These are phyloP conservation scores for Patella pellucida DNA, from an alignment of 2,888 invertebrate genomes.

Conservation along the genomic window DNA sequence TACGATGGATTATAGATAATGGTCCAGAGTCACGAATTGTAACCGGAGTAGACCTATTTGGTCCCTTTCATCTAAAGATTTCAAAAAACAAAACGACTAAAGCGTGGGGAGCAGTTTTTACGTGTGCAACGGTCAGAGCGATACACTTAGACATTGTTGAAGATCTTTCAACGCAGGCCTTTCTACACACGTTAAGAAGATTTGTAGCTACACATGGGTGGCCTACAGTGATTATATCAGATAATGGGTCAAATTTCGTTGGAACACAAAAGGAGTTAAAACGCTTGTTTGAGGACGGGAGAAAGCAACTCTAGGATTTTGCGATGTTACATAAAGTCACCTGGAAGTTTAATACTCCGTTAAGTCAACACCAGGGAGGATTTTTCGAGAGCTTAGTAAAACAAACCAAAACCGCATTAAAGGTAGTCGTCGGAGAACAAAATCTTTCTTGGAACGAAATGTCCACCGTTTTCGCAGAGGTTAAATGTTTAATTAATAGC, in stretches of 20 bases:
- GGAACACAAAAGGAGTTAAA: constrained; percentile 14
- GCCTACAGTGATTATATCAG: constrained; percentile 22
- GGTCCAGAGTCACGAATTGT: neutral
- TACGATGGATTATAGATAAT: neutral
- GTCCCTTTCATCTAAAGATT: no score
- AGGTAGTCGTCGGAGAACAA: constrained; percentile 18
- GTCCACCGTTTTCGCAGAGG: constrained; percentile 16
- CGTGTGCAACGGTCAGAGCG: constrained; percentile 10
- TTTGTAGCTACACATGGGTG: constrained; percentile 22
- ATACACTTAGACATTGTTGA: constrained; percentile 27
- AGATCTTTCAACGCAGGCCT: constrained; percentile 19
- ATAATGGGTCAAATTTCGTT: constrained; percentile 18
- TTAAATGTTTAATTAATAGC: constrained; percentile 22
- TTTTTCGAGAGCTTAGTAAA: constrained; percentile 23
- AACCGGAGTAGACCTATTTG: no score
- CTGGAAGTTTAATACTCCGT: constrained; percentile 19
- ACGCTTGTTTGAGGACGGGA: constrained; percentile 18
- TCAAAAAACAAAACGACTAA: no score
- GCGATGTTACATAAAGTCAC: constrained; percentile 13
- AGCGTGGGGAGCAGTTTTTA: no score
- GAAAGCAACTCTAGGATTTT: constrained; percentile 12
- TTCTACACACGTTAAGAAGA: constrained; percentile 23
- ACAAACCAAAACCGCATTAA: constrained; percentile 19
- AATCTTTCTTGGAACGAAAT: constrained; percentile 22
- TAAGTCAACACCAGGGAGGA: constrained; percentile 27